A percentile compares a stretch with the other conserved stretches of the same genome.
These are phyloP conservation scores for Carcinoscorpius rotundicauda DNA, from an alignment of 1,140 invertebrate species.

Conservation along the genomic window DNA sequence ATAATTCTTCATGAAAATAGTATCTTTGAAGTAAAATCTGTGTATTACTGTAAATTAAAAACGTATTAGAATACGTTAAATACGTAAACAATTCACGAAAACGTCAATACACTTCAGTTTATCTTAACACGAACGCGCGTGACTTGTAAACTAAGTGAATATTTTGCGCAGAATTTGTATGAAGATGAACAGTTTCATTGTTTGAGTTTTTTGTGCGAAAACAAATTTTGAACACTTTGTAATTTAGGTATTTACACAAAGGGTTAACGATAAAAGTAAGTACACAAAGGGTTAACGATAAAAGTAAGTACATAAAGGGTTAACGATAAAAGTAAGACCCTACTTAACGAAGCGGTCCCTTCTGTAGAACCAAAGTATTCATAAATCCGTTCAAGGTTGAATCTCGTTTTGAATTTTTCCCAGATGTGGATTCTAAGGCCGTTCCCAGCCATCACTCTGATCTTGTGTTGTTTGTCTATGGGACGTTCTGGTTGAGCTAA, in stretches of 20 bases:
- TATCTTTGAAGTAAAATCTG: too few species aligned
- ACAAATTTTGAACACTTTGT: neutral
- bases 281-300: too few species aligned
- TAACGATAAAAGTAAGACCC: conserved; percentile 4
- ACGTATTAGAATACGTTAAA: too few species aligned
- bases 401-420: conserved; percentile 73
- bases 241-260: neutral
- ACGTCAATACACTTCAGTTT: too few species aligned
- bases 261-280: too few species aligned
- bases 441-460: conserved; percentile 88
- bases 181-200: too few species aligned
- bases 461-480: conserved; percentile 67
- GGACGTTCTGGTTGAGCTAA: conserved; percentile 64
- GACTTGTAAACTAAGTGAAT: too few species aligned
- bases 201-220: neutral
- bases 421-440: conserved; percentile 92
- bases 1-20: too few species aligned
- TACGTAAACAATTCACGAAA: too few species aligned
- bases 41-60: too few species aligned
- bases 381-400: conserved; percentile 35
- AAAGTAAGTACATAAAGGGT: neutral
- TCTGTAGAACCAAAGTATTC: conserved; percentile 44
- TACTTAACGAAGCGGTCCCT: conserved; percentile 39
- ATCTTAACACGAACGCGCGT: too few species aligned
- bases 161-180: too few species aligned